Evolutionary conservation across 2,888 invertebrate species (phyloP).

Genomic region (Magallana nippona): DNA sequence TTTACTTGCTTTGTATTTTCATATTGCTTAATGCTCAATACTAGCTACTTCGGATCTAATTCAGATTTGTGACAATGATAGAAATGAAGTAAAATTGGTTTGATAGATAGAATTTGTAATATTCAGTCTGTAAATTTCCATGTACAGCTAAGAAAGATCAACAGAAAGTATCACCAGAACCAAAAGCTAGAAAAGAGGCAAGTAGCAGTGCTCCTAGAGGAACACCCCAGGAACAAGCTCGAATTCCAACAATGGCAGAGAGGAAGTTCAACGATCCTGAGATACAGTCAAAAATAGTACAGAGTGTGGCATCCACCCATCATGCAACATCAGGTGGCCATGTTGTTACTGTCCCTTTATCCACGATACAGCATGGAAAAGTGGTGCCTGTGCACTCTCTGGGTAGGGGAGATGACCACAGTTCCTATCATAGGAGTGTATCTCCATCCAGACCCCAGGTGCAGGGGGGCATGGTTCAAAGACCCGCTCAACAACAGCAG

Average conservation of each 20-base stretch:
- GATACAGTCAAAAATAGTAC: background rate
- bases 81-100: background rate
- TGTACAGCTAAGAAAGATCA: conserved; percentile 30
- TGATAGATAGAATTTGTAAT: background rate
- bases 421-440: conserved; percentile 60
- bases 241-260: conserved; percentile 36
- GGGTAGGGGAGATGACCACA: conserved; percentile 43
- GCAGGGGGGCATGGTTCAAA: background rate
- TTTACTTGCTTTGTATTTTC: no score
- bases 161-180: background rate
- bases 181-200: background rate
- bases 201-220: background rate
- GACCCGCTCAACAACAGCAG: conserved; percentile 25
- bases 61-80: no score
- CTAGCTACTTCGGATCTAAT: no score
- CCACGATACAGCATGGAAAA: conserved; percentile 32
- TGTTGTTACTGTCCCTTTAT: background rate
- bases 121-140: background rate
- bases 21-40: no score
- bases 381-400: background rate
- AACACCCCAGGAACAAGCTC: background rate
- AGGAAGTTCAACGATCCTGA: conserved; percentile 22
- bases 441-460: conserved; percentile 56
- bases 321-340: background rate
- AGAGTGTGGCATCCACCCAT: conserved; percentile 7